Evolutionary conservation across 2,113 vertebrate genomes (phyloP), one percentile per base, ranked within the genome.

Genomic region (Podarcis cretensis): DNA sequence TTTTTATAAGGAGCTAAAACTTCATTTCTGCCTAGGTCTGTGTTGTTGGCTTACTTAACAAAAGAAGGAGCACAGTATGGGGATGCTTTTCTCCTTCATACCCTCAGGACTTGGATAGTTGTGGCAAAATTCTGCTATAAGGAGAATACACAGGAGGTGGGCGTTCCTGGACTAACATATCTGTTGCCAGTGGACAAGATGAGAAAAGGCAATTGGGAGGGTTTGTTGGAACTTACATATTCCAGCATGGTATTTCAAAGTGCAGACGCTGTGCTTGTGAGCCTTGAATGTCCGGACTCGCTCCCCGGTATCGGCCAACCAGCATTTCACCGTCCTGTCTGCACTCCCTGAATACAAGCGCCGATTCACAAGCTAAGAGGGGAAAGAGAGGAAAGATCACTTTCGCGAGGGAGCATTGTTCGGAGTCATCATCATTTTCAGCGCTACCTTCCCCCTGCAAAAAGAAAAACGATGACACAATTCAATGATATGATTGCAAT

Each of bases 181-280:
- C 0, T 0, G 2, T 8, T 5, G 30, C n/a, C 21, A 82, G 76
- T 5, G 9, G n/a, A 57, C 37, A 40, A n/a, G 30, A 69, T 25
- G 6, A 66, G 83, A 75, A 18, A 77, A 6, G 16, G 48, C 5
- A 27, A 57, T 20, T 87, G 87, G 85, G 48, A 87, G 89, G 91
- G 87, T 40, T 80, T 0, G n/a, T 82, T 87, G 32, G 74, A 95
- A 97, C 97, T 98, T 96, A 98, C 97, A 90, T 94, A 97, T 97
- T 83, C 97, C 97, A 4, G 94, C 94, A 1, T 98, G 97, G 93
- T 96, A 97, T 93, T 96, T 97, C 95, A 98, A 96, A 93, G 97
- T 94, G 93, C 97, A 98, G 87, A 98, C 96, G 21, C 95, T 97
- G 96, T 96, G 97, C 74, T 97, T 95, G 94, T 98, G 97, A 85